phyloP scores from a whole-genome alignment of 1,140 invertebrate genomes.

The Anadara kagoshimensis region DNA sequence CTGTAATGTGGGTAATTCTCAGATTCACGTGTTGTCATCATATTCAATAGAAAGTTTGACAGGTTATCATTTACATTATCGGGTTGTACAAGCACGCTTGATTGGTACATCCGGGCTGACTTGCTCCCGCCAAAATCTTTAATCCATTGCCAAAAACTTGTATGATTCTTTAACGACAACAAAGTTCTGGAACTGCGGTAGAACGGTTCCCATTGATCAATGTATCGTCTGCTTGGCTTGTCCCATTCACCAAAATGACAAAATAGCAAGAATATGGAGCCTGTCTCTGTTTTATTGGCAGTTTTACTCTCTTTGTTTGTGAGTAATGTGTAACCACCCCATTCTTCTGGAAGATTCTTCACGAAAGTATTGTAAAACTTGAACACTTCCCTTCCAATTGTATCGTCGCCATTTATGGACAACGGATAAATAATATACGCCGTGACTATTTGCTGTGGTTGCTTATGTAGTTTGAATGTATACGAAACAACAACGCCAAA shows the following conservation, averaged over 20 bases:
- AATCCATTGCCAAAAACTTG: too few species aligned
- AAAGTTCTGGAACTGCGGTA: too few species aligned
- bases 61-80: too few species aligned
- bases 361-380: conserved; percentile 16
- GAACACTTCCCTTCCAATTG: conserved; percentile 20
- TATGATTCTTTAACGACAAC: too few species aligned
- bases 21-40: too few species aligned
- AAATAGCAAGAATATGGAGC: conserved; percentile 3
- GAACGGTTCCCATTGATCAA: neutral
- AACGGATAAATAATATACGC: conserved; percentile 17
- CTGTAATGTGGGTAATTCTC: too few species aligned
- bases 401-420: neutral
- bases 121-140: too few species aligned
- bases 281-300: neutral
- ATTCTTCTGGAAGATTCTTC: conserved; percentile 10
- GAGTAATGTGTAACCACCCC: conserved; percentile 34
- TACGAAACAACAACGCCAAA: conserved; percentile 47
- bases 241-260: conserved; percentile 29
- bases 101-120: too few species aligned
- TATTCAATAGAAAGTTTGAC: too few species aligned
- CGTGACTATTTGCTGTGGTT: conserved; percentile 1
- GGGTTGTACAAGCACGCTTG: too few species aligned
- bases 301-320: neutral
- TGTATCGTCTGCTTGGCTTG: neutral
- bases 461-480: conserved; percentile 45